Evolutionary conservation across 2,113 vertebrate genomes (phyloP), one percentile per base, ranked within the genome.

Genomic region (Oncorhynchus clarkii): DNA sequence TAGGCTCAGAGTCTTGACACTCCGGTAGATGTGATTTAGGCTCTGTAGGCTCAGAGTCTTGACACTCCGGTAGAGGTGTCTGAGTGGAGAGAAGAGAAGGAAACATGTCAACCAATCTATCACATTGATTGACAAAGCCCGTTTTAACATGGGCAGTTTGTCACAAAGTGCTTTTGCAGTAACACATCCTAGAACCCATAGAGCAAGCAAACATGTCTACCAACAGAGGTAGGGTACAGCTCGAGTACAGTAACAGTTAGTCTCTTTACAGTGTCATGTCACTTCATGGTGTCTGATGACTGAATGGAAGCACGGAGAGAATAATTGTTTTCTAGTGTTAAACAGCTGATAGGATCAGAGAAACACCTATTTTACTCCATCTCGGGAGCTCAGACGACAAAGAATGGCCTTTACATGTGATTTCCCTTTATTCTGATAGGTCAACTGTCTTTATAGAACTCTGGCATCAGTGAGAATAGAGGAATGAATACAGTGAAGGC

Each of bases 331-430:
- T 26, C 74, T 73, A 78, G 69, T 84, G 80, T 86, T 49, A 7
- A 67, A 76, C n/a, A 31, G 14, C 75, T 20, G 90, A 88, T 89
- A 85, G 29, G 60, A 90, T 90, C 87, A 77, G 74, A 81, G 34
- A 59, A 80, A 75, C 69, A 68, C 71, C 20, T 49, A 75, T 49
- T 67, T 24, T 70, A 16, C 14, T 80, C 49, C 73, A 70, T 83
- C 45, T 79, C 20, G 39, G 76, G 59, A 65, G 72, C 73, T 75
- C 24, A 9, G 39, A 39, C 7, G 39, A 39, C 39, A 45, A 45
- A 45, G 39, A 45, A 45, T 45, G 39, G 39, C 39, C 39, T 45
- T 45, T 45, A 3, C 9, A 12, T 45, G 39, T 34, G 75, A 82
- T 85, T 81, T 85, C 71, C 45, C 1, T 82, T 85, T 9, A 72